Base-by-base conservation (phyloP, 2,113 vertebrate genomes). In the Neotoma lepida region DNA sequence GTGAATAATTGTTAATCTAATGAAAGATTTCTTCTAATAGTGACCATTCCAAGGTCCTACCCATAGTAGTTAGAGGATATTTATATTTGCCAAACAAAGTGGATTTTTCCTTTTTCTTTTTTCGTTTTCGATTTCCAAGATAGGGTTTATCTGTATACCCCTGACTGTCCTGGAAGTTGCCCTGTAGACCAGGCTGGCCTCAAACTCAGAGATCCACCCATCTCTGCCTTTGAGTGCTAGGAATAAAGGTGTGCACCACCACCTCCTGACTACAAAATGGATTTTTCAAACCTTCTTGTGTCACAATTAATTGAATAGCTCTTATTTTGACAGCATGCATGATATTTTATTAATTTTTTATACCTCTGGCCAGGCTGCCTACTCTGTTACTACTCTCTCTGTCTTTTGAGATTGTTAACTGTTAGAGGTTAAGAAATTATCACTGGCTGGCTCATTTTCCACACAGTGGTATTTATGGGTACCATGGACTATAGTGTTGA, bases 391-490 rank as follows among this genome's bases (percentile, higher is more conserved):
- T 81, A 2, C 17, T 76, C 33, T 86, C 0, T 85, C 58, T 93
- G n/a, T 93, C 46, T 51, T 93, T 80, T 89, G 78, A 95, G 88
- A 90, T 92, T 85, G 24, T 94, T 88, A 90, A 88, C 51, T 93
- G 30, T 86, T 92, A 54, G 63, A 56, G 33, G 54, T 51, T 78
- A 88, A 95, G 46, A 86, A 86, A 68, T 66, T 46, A 66, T 96
- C 15, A 77, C 39, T 93, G 46, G 20, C 70, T 92, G 64, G 9
- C 51, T 94, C 49, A 13, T 88, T 82, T 93, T 93, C 54, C 35
- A 28, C 13, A 20, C 78, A 54, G 44, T 49, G 5, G 1, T 71
- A 78, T 89, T 85, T 84, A 51, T 93, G 49, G 39, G 28, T 90
- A 6, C 13, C 81, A 82, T 78, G 84, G 66, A 33, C 66, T 92